A percentile compares a stretch with the other conserved stretches of the same genome.
These are phyloP conservation scores for Drosophila yakuba DNA, from an alignment of 1,140 invertebrate genomes.

Conservation along the genomic window DNA sequence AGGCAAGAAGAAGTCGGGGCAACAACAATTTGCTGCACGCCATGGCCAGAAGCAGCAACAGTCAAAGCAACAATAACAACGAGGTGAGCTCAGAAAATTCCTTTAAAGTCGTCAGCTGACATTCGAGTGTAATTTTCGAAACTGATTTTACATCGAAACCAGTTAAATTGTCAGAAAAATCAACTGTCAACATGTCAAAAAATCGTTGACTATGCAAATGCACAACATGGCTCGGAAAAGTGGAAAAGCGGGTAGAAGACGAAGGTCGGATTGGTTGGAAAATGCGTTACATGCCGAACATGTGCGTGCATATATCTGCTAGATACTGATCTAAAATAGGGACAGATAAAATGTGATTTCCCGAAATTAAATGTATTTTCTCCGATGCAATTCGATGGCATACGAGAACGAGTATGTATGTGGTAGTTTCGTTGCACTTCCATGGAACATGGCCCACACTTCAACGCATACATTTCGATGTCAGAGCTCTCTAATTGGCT, in stretches of 20 bases:
- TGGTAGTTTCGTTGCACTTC: not conserved
- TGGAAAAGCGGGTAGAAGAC: constrained; percentile 4
- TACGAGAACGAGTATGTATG: not conserved
- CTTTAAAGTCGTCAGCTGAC: constrained; percentile 77
- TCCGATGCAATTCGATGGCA: constrained; percentile 19
- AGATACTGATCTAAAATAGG: constrained; percentile 39
- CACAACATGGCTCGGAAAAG: constrained; percentile 30
- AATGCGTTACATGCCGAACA: constrained; percentile 34
- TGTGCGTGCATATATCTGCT: constrained; percentile 35
- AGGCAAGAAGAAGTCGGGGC: constrained; percentile 35
- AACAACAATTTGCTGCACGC: constrained; percentile 78
- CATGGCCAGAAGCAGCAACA: constrained; percentile 60
- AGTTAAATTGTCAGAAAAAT: constrained; percentile 85
- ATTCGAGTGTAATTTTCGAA: constrained; percentile 82
- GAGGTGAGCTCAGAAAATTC: constrained; percentile 65
- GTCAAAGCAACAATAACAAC: constrained; percentile 17
- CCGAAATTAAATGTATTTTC: constrained; percentile 32
- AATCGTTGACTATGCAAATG: constrained; percentile 83
- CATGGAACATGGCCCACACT: not conserved
- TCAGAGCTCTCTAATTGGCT: constrained; percentile 61
- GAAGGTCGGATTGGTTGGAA: constrained; percentile 3
- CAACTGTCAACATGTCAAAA: constrained; percentile 85
- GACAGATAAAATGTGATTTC: constrained; percentile 49
- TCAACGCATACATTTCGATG: constrained; percentile 3
- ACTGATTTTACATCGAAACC: constrained; percentile 84